phyloP scores from a whole-genome alignment of 2,797 vertebrate species.

The Garrulus glandarius region DNA sequence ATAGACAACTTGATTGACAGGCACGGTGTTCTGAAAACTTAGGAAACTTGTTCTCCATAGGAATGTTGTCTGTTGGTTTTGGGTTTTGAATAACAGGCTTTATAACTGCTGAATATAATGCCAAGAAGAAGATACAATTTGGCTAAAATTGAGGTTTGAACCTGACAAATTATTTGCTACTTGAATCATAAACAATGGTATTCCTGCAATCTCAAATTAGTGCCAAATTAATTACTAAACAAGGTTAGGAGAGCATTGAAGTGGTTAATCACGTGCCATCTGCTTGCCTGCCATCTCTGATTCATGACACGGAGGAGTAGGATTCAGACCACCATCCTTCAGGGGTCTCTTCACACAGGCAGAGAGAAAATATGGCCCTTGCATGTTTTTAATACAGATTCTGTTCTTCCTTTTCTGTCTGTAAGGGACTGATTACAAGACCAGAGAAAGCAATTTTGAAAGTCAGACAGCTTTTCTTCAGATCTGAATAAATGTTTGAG shows the following conservation, averaged over 20 bases:
- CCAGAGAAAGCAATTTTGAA: not conserved
- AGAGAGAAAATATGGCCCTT: not conserved
- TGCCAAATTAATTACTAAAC: not conserved
- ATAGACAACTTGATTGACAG: not conserved
- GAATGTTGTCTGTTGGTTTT: not conserved
- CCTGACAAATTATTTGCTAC: not conserved
- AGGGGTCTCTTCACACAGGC: not conserved
- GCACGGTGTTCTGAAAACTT: not conserved
- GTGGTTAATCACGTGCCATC: not conserved
- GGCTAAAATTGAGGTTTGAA: not conserved
- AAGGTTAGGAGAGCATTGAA: not conserved
- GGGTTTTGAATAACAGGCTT: not conserved
- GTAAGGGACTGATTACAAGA: not conserved
- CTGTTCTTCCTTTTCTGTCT: not conserved
- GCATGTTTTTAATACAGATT: not conserved
- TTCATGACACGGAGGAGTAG: fast-evolving
- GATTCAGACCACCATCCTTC: not conserved
- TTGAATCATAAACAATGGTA: not conserved
- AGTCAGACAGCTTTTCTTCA: not conserved
- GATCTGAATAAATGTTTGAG: not conserved
- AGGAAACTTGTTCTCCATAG: not conserved
- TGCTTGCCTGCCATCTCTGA: not conserved
- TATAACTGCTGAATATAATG: not conserved
- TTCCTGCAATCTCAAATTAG: not conserved
- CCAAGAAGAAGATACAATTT: not conserved